Conservation (phyloP, 2,888 invertebrate species). For the Notocelia uddmanniana region DNA sequence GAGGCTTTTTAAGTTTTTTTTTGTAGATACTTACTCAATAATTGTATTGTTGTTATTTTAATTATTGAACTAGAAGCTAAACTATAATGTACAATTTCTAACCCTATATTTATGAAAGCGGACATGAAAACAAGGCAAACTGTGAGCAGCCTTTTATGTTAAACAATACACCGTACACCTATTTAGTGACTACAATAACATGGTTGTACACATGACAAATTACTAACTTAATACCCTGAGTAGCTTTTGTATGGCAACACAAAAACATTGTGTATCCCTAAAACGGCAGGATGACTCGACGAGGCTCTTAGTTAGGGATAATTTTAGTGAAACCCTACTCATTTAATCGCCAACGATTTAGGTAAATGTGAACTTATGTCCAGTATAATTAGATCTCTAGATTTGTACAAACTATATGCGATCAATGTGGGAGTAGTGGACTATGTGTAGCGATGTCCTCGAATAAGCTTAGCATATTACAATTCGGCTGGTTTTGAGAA, state of each 20-base stretch:
- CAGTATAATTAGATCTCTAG: background rate
- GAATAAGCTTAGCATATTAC: no score
- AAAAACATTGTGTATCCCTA: slow-evolving; percentile 24
- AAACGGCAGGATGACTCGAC: slow-evolving; percentile 9
- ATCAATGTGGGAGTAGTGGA: background rate
- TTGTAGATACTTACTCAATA: no score
- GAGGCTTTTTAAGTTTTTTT: no score
- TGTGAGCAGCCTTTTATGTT: background rate
- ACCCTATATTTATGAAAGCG: background rate
- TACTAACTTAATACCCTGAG: slow-evolving; percentile 3
- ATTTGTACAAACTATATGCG: background rate
- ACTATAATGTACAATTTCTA: background rate
- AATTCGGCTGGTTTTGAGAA: no score
- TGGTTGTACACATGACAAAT: slow-evolving; percentile 4
- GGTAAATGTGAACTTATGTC: background rate
- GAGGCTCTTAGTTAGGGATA: background rate
- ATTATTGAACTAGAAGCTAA: no score
- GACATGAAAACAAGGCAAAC: background rate
- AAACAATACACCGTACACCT: no score
- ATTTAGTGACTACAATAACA: background rate
- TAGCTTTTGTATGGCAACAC: background rate
- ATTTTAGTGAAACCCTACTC: slow-evolving; percentile 16
- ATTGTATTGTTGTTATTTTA: no score
- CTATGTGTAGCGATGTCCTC: no score
- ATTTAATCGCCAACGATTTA: background rate